Conservation (phyloP, 2,797 vertebrate genomes). For the Sebastes itinus region DNA sequence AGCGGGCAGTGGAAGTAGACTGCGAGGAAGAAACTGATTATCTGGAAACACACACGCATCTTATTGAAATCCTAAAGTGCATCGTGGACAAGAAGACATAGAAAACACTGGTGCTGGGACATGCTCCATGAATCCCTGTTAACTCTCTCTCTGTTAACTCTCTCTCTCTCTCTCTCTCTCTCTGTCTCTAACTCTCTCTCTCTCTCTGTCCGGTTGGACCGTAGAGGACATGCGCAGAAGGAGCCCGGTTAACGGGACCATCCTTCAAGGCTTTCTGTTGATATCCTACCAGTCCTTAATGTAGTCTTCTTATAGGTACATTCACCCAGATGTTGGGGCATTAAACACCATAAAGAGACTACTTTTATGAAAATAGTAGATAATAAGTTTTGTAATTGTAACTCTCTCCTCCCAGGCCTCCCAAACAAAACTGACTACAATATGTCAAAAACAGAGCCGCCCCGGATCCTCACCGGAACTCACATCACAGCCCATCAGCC, state of each 20-base stretch:
- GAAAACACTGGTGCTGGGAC: slow-evolving; percentile 56
- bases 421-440: too few species aligned
- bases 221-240: slow-evolving; percentile 52
- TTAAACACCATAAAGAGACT: background rate
- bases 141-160: slow-evolving; percentile 24
- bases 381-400: too few species aligned
- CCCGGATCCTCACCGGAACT: too few species aligned
- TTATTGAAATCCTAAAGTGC: slow-evolving; percentile 83
- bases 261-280: background rate
- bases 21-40: slow-evolving; percentile 76
- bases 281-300: too few species aligned
- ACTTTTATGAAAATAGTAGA: background rate
- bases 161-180: slow-evolving; percentile 20
- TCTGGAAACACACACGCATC: slow-evolving; percentile 84
- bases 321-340: too few species aligned
- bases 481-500: too few species aligned
- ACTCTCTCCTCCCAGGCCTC: too few species aligned
- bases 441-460: too few species aligned
- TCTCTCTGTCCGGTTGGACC: background rate
- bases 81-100: slow-evolving; percentile 81
- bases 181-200: slow-evolving; percentile 33
- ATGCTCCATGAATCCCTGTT: slow-evolving; percentile 76
- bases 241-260: background rate
- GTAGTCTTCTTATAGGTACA: too few species aligned
- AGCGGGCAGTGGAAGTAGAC: slow-evolving; percentile 73